Evolutionary conservation across 2,888 invertebrate species (phyloP).

Genomic region (Drosophila lacicola): DNA sequence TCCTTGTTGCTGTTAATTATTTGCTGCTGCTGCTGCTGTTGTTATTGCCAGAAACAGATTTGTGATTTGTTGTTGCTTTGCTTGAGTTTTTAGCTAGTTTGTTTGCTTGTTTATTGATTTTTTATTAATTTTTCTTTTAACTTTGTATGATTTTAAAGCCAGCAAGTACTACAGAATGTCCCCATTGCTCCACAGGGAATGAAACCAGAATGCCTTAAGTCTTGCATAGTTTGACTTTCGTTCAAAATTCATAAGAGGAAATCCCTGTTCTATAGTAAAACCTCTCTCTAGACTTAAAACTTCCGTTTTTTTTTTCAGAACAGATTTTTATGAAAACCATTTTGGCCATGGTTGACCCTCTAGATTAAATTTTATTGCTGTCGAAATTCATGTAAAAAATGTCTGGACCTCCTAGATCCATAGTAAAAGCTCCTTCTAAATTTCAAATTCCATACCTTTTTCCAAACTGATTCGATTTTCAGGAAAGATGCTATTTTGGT

Average conservation of each 20-base stretch:
- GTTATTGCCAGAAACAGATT: conserved; percentile 42
- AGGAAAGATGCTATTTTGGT: too few species aligned
- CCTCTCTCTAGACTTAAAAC: neutral
- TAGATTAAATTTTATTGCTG: too few species aligned
- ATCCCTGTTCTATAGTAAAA: neutral
- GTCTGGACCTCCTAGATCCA: too few species aligned
- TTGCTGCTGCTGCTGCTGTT: conserved; percentile 4
- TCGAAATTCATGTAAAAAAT: too few species aligned
- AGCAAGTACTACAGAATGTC: conserved; percentile 6
- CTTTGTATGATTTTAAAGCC: conserved; percentile 7
- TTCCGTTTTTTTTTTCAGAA: too few species aligned
- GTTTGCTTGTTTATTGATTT: conserved; percentile 13
- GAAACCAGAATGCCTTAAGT: conserved; percentile 21
- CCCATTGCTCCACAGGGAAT: conserved; percentile 25
- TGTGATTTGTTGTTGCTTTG: conserved; percentile 51
- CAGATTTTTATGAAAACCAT: too few species aligned
- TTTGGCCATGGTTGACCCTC: too few species aligned
- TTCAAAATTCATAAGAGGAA: neutral
- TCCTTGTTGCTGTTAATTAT: conserved; percentile 3
- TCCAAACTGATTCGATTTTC: neutral
- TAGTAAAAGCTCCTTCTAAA: too few species aligned
- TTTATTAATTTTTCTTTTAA: neutral
- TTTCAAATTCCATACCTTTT: neutral
- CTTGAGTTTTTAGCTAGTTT: conserved; percentile 41
- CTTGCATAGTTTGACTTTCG: neutral